These are phyloP conservation scores for Callospermophilus lateralis DNA, from an alignment of 2,113 vertebrate species.

Conservation along the genomic window DNA sequence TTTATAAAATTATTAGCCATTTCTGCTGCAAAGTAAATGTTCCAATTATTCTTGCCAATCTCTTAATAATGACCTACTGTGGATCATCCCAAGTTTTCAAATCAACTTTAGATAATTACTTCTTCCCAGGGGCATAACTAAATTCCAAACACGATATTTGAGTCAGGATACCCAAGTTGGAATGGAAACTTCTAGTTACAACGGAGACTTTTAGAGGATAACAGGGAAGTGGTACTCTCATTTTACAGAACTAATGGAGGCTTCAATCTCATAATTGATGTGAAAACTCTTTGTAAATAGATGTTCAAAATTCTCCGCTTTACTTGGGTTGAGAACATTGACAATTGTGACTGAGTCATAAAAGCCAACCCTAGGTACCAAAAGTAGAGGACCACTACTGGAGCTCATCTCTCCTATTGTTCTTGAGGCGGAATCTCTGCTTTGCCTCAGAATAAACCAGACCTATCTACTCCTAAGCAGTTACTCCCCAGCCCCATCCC, in stretches of 20 bases:
- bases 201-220: background rate
- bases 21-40: conserved; percentile 60
- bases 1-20: background rate
- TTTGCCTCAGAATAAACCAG: background rate
- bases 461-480: background rate
- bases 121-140: background rate
- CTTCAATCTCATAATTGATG: background rate
- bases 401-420: background rate
- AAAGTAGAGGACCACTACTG: no score
- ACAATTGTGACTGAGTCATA: background rate
- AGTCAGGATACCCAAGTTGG: background rate
- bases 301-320: background rate
- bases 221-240: background rate
- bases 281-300: background rate
- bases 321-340: background rate
- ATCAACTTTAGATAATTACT: background rate
- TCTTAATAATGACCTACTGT: background rate
- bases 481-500: no score
- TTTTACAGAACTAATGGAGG: background rate
- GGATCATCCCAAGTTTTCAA: background rate
- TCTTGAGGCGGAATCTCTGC: background rate
- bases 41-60: background rate
- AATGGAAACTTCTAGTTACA: conserved; percentile 13
- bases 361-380: background rate
- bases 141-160: background rate